A percentile compares a stretch with the other conserved stretches of the same genome.
phyloP scores from a whole-genome alignment of 2,113 vertebrate genomes.

The Genyomyrus donnyi region DNA sequence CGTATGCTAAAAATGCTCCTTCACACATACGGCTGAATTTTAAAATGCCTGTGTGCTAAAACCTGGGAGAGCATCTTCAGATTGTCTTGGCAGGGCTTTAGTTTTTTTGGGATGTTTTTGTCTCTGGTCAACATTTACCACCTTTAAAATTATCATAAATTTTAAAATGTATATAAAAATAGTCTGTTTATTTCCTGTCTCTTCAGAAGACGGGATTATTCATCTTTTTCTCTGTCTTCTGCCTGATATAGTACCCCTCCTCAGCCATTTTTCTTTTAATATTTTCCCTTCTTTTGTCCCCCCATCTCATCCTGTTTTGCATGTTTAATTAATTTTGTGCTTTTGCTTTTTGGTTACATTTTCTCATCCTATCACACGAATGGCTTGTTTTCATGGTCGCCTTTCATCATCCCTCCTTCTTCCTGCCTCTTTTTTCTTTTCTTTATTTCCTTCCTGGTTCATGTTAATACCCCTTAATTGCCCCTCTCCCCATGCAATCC shows the following conservation, averaged over 20 bases:
- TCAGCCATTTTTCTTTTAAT: background rate
- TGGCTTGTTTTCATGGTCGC: background rate
- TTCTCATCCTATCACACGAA: background rate
- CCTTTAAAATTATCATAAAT: background rate
- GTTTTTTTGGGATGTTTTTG: background rate
- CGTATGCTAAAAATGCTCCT: background rate
- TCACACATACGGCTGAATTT: background rate
- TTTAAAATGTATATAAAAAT: background rate
- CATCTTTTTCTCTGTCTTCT: background rate
- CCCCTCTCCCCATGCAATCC: background rate
- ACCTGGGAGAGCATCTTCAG: background rate
- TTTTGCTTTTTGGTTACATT: background rate
- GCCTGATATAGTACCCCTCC: background rate
- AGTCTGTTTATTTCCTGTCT: background rate
- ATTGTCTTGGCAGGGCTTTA: background rate
- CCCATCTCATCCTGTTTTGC: background rate
- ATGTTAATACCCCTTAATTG: background rate
- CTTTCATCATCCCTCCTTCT: conserved; percentile 1
- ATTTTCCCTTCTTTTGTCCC: background rate
- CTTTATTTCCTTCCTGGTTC: background rate
- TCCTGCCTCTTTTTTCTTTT: background rate
- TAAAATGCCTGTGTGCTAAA: background rate
- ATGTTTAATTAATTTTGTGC: background rate
- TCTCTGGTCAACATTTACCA: background rate
- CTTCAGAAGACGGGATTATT: background rate